Evolutionary conservation across 2,797 vertebrate genomes (phyloP), one percentile per base, ranked within the genome.

Genomic region (Platalea minor): DNA sequence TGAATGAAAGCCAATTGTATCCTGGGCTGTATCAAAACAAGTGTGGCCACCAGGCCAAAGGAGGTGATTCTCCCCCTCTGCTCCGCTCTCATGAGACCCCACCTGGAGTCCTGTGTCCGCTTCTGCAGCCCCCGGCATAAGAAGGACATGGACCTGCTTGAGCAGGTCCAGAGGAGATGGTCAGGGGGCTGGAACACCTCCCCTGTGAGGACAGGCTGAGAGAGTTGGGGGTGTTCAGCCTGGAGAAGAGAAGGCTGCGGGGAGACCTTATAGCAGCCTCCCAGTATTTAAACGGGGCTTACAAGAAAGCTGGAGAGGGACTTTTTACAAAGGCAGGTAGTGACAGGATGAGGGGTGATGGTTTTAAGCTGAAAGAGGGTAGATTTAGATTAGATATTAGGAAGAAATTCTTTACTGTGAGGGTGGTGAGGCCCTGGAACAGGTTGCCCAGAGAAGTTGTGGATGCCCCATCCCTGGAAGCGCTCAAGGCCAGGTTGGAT

Each of bases 101-200:
- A 8, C 24, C 45, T 43, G 15, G 2, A 43, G 41, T 3, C 2
- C 28, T 13, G 63, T 2, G 0, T 37, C 5, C n/a, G 68, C n/a
- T 33, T 57, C 41, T 33, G 53, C 28, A 5, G 5, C 0, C n/a
- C 15, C 3, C 41, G 33, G 3, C 17, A 5, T 3, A 3, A 8
- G 41, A 37, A 1, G 1, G 51, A 16, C 33, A 7, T 4, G 16
- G 63, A 37, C 2, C 33, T 35, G 39, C 6, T 79, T 6, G 20
- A 67, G 13, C 1, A 5, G 5, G 51, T 7, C n/a, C 41, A 37
- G 60, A 67, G 17, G 51, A 56, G 7, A 54, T 35, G 9, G 17
- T 18, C 9, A 5, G 25, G 12, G 33, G 33, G 25, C 23, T 65
- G 61, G 31, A 45, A 10, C 39, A 23, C 9, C n/a, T 65, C 50